Evolutionary conservation across 2,888 invertebrate species (phyloP).

Genomic region (Trisateles emortualis): DNA sequence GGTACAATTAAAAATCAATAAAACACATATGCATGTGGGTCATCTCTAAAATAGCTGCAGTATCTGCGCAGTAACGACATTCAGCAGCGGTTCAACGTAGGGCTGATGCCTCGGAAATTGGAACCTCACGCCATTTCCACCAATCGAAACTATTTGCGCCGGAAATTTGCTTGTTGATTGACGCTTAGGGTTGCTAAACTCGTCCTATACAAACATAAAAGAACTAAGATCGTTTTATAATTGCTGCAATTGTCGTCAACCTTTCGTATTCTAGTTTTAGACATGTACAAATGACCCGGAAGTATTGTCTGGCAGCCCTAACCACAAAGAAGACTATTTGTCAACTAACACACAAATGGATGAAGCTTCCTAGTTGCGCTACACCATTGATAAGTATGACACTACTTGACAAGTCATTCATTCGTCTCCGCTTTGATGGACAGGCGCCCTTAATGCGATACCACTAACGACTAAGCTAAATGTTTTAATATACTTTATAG

Average conservation of each 20-base stretch:
- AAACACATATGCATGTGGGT: slow-evolving; percentile 42
- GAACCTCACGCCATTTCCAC: slow-evolving; percentile 11
- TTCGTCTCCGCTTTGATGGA: slow-evolving; percentile 39
- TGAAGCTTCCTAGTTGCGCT: slow-evolving; percentile 32
- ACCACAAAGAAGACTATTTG: slow-evolving; percentile 9
- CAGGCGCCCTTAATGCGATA: slow-evolving; percentile 43
- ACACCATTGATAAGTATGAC: slow-evolving; percentile 37
- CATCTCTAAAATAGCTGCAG: slow-evolving; percentile 42
- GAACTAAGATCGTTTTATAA: neutral
- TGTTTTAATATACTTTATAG: slow-evolving; percentile 25
- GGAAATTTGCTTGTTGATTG: slow-evolving; percentile 5
- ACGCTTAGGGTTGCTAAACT: slow-evolving; percentile 2
- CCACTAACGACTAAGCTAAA: slow-evolving; percentile 27
- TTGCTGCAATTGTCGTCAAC: neutral
- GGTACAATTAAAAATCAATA: slow-evolving; percentile 48
- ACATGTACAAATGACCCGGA: slow-evolving; percentile 4
- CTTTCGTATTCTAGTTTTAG: slow-evolving; percentile 6
- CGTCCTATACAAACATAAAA: neutral
- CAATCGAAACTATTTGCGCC: slow-evolving; percentile 10
- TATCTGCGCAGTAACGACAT: slow-evolving; percentile 43
- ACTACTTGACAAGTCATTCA: slow-evolving; percentile 26
- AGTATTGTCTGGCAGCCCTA: slow-evolving; percentile 6
- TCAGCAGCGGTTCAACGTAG: slow-evolving; percentile 7
- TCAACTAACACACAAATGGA: slow-evolving; percentile 36
- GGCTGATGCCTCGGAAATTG: slow-evolving; percentile 1